A percentile compares a stretch with the other conserved stretches of the same genome.
These are phyloP conservation scores for Rhyzopertha dominica DNA, from an alignment of 1,140 invertebrate species.

Conservation along the genomic window DNA sequence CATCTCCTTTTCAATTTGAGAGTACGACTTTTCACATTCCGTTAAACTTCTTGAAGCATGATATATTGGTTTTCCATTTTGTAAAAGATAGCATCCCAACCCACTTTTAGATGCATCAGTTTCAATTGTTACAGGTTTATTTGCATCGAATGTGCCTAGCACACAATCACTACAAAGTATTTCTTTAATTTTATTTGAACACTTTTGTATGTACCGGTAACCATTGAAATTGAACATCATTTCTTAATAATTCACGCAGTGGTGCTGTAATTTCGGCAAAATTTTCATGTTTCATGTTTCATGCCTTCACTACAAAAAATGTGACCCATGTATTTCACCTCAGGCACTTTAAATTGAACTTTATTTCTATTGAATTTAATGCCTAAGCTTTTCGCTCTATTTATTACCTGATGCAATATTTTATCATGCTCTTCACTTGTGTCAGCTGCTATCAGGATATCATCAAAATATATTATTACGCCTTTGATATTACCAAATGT, in stretches of 20 bases:
- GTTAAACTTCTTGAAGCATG: conserved; percentile 36
- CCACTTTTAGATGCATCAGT: conserved; percentile 36
- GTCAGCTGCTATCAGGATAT: conserved; percentile 34
- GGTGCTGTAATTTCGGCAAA: conserved; percentile 28
- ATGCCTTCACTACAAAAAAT: conserved; percentile 26
- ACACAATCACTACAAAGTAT: conserved; percentile 20
- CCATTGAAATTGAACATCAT: conserved; percentile 39
- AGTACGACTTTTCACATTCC: conserved; percentile 27
- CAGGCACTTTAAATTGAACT: conserved; percentile 25
- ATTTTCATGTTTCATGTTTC: conserved; percentile 15
- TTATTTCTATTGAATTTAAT: conserved; percentile 38
- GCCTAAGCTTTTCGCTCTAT: conserved; percentile 22
- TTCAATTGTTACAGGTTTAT: conserved; percentile 27
- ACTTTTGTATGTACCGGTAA: conserved; percentile 15
- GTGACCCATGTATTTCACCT: conserved; percentile 39
- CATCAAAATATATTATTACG: conserved; percentile 35
- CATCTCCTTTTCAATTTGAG: conserved; percentile 27
- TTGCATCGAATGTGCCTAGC: conserved; percentile 30
- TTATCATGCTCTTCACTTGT: conserved; percentile 22
- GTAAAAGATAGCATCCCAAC: conserved; percentile 24
- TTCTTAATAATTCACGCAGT: conserved; percentile 26
- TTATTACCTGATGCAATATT: conserved; percentile 26
- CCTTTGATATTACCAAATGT: conserved; percentile 37
- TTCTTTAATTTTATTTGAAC: conserved; percentile 24
- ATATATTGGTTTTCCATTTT: conserved; percentile 36